Base-by-base conservation (phyloP, 2,113 vertebrate species). In the Oplegnathus fasciatus region DNA sequence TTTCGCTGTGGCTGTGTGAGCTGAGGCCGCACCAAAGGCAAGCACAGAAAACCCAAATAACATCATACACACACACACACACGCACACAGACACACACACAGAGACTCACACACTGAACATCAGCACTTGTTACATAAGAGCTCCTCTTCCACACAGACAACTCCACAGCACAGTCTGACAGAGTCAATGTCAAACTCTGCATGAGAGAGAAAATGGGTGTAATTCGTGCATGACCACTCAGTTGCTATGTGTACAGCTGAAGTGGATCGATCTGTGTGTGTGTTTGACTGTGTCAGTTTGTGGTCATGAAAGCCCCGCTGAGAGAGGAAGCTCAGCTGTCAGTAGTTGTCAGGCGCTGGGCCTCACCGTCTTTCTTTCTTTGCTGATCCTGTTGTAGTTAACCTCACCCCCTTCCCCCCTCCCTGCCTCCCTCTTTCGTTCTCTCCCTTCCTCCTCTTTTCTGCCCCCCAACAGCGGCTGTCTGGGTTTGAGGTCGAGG, bases 291-390 rank as follows among this genome's bases (percentile, higher is more conserved):
- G 67, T 91, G 89, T 89, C 88, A 88, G 89, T 93, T 92, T 92
- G 93, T 91, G 91, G 90, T 91, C 10, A 30, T 72, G 60, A 87
- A 84, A 84, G 80, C 54, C 89, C 80, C 82, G 28, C 82, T 61
- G 85, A 90, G 78, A 84, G 88, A 88, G 92, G 93, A 93, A 95
- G 79, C 79, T 93, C 89, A 89, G 92, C 93, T 94, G 93, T 92
- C 93, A 85, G 86, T 80, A 84, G 81, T 50, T 83, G 83, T 91
- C 89, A 89, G 80, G 34, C 75, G 2, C 75, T 71, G 75, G 73
- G 74, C 65, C 75, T 64, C 50, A 60, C 44, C 48, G 20, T 76
- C 32, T 85, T 60, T 61, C 17, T 89, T 37, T 77, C 68, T 83
- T 71, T 72, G 74, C 77, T 84, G 66, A 73, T 80, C 71, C 74